Percentiles rank a stretch among this genome's conserved stretches.
These are phyloP conservation scores for Pseudococcus viburni DNA, from an alignment of 2,888 invertebrate species.

Conservation along the genomic window DNA sequence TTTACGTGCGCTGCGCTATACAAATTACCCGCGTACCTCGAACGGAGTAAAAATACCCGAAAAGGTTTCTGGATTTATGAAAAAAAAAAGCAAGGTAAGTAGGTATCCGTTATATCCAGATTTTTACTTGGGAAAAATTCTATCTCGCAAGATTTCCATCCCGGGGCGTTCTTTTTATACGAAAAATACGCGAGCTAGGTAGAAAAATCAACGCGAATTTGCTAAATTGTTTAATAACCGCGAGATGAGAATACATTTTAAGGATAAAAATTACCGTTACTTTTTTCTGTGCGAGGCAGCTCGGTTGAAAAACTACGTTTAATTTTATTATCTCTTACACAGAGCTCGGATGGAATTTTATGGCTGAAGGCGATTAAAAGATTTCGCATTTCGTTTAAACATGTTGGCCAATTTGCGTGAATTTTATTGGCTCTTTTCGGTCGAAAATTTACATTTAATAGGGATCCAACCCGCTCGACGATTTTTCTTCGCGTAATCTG, in stretches of 20 bases:
- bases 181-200: background rate
- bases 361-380: conserved; percentile 45
- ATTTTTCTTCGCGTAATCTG: background rate
- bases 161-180: background rate
- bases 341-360: conserved; percentile 31
- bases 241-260: conserved; percentile 31
- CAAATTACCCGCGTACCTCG: background rate
- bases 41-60: background rate
- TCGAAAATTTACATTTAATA: conserved; percentile 33
- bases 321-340: conserved; percentile 3
- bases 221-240: conserved; percentile 29
- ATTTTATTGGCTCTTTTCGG: conserved; percentile 48
- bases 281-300: background rate
- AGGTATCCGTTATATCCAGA: background rate
- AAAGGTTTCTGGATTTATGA: background rate
- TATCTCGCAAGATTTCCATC: background rate
- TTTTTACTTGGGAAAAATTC: background rate
- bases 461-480: background rate
- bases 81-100: background rate
- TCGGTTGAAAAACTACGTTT: background rate
- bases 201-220: conserved; percentile 6
- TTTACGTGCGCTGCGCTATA: background rate
- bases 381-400: conserved; percentile 17
- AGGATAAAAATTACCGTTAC: background rate
- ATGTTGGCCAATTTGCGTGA: conserved; percentile 45